Percentiles rank a stretch among this genome's conserved stretches.
Conservation (phyloP, 2,888 invertebrate genomes). For the Eilema depressum region DNA sequence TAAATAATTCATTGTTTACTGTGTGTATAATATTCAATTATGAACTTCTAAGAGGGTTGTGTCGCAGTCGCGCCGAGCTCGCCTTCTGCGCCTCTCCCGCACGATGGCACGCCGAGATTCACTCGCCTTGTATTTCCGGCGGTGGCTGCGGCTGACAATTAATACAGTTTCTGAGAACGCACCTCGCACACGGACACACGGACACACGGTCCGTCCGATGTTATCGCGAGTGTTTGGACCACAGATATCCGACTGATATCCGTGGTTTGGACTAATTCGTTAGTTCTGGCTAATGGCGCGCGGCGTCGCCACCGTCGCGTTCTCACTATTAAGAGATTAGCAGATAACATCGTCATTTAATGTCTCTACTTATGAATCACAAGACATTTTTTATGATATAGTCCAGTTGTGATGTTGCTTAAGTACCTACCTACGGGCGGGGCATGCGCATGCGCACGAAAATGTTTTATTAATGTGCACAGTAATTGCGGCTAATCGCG, state of each 20-base stretch:
- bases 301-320: slow-evolving; percentile 26
- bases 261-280: slow-evolving; percentile 46
- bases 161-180: slow-evolving; percentile 53
- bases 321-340: slow-evolving; percentile 42
- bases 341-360: slow-evolving; percentile 46
- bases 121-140: slow-evolving; percentile 51
- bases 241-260: no score
- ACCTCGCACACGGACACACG: slow-evolving; percentile 38
- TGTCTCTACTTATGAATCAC: slow-evolving; percentile 34
- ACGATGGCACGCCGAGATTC: slow-evolving; percentile 27
- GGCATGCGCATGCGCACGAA: neutral
- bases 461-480: slow-evolving; percentile 10
- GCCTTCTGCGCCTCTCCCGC: slow-evolving; percentile 11
- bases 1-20: no score
- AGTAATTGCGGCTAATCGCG: slow-evolving; percentile 9
- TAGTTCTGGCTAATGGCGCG: slow-evolving; percentile 21
- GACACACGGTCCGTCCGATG: slow-evolving; percentile 33
- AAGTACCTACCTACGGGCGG: neutral
- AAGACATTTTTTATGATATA: slow-evolving; percentile 26
- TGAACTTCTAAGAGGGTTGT: no score
- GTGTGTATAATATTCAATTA: no score
- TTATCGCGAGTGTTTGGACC: slow-evolving; percentile 42
- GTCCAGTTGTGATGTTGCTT: slow-evolving; percentile 4
- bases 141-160: slow-evolving; percentile 40
- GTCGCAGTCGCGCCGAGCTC: neutral